Conservation (phyloP, 92 coral and sea anemone species). For the Epizoanthus stellaris region DNA sequence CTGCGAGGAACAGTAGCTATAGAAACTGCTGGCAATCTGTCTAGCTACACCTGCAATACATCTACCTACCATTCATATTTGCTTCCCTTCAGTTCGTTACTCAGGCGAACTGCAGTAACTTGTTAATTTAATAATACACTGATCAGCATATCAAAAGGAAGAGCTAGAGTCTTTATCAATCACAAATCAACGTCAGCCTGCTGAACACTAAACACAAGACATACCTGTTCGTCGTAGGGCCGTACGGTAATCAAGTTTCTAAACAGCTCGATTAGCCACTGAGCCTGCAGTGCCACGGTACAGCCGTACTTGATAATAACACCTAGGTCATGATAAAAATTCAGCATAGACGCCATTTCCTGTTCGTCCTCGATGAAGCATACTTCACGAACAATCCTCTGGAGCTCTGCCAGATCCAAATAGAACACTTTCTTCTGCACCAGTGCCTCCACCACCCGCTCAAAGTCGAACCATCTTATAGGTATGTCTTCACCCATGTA, state of each 20-base stretch:
- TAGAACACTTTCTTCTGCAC: constrained; percentile 65
- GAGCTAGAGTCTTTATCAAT: no score
- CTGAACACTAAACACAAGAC: neutral
- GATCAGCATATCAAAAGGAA: no score
- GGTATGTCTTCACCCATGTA: constrained; percentile 90
- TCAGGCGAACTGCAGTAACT: no score
- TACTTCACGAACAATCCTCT: constrained; percentile 55
- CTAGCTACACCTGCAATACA: no score
- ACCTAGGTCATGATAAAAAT: constrained; percentile 80
- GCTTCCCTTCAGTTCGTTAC: no score
- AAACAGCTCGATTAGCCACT: constrained; percentile 80
- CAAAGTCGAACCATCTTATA: constrained; percentile 83
- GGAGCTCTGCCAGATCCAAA: constrained; percentile 64
- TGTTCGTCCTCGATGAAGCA: constrained; percentile 68
- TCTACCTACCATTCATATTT: no score
- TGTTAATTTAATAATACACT: no score
- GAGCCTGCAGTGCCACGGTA: constrained; percentile 71
- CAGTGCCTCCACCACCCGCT: constrained; percentile 67
- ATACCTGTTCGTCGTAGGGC: constrained; percentile 80
- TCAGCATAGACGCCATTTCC: constrained; percentile 68
- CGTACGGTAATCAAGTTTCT: constrained; percentile 75
- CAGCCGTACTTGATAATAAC: constrained; percentile 72
- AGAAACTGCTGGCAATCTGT: no score
- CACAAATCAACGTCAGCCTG: neutral
- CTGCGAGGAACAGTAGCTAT: no score